phyloP scores from a whole-genome alignment of 2,113 vertebrate genomes.

The Carollia perspicillata region DNA sequence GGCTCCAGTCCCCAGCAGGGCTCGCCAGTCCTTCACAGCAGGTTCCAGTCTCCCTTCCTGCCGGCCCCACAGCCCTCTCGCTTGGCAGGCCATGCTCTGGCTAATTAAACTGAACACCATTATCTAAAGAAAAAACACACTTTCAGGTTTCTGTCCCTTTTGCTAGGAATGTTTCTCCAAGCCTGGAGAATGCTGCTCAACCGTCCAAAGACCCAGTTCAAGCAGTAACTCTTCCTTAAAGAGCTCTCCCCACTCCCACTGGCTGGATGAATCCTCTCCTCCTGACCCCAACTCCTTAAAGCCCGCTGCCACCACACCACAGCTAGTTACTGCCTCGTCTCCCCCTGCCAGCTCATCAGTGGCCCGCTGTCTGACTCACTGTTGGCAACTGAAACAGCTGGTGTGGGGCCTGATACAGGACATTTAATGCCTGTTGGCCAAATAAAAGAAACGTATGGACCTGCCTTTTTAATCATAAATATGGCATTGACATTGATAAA shows the following conservation, averaged over 20 bases:
- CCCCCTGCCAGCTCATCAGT: neutral
- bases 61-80: neutral
- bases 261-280: neutral
- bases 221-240: neutral
- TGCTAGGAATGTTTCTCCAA: neutral
- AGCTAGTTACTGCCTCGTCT: neutral
- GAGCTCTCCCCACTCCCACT: neutral
- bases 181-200: neutral
- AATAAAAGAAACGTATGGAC: neutral
- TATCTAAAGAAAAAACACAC: neutral
- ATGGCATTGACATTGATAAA: neutral
- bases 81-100: neutral
- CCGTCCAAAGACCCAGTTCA: neutral
- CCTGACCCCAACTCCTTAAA: neutral
- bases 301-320: accelerated
- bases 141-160: neutral
- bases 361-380: neutral
- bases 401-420: neutral
- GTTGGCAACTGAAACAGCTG: neutral
- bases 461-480: neutral
- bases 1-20: neutral
- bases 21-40: neutral
- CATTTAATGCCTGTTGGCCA: neutral
- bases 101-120: neutral
- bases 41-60: neutral